Conservation (phyloP, 1,140 invertebrate species). For the Platorchestia sp. region DNA sequence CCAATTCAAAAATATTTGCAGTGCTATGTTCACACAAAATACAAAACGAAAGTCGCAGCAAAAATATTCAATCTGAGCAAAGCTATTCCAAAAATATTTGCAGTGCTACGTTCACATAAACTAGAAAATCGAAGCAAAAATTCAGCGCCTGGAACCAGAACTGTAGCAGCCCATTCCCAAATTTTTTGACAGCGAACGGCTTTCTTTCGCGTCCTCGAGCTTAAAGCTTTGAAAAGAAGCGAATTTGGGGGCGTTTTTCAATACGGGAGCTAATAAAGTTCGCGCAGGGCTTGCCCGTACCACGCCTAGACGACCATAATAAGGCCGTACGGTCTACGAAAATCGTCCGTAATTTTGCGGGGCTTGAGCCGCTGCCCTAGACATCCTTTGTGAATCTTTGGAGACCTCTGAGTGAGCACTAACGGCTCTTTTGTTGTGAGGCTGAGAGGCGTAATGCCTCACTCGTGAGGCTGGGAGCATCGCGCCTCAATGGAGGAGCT, state of each 20-base stretch:
- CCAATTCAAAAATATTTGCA: no score
- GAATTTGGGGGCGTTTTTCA: not conserved
- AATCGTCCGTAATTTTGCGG: not conserved
- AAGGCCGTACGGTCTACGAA: not conserved
- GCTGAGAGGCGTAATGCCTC: not conserved
- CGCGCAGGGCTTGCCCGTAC: not conserved
- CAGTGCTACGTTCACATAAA: no score
- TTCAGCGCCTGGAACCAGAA: not conserved
- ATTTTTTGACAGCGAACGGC: not conserved
- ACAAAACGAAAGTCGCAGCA: no score
- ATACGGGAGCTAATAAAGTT: not conserved
- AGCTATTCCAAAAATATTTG: no score
- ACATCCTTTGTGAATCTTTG: constrained; percentile 2
- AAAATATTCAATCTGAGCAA: no score
- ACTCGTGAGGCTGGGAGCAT: not conserved
- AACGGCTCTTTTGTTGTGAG: not conserved
- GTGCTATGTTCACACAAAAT: no score
- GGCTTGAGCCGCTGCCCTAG: not conserved
- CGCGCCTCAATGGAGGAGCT: not conserved
- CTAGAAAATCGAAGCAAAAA: not conserved
- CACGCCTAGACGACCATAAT: not conserved
- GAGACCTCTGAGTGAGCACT: not conserved
- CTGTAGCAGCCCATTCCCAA: not conserved
- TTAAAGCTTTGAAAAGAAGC: not conserved
- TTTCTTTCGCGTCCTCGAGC: not conserved